These are phyloP conservation scores for Ochropleura leucogaster DNA, from an alignment of 2,888 invertebrate genomes.

Conservation along the genomic window DNA sequence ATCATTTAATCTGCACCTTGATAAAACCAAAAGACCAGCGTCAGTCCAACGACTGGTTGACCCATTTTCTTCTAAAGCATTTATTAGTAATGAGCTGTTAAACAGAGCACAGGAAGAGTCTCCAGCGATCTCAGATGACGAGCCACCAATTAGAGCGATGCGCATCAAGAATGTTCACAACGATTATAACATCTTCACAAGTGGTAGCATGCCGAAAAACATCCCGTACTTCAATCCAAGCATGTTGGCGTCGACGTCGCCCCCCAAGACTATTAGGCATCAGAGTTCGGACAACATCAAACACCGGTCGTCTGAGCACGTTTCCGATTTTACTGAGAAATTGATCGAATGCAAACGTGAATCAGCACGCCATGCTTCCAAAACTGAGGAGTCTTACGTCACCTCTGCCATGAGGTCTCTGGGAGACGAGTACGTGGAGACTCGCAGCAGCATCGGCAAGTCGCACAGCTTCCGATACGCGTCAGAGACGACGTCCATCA, in stretches of 20 bases:
- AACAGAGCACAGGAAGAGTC: constrained; percentile 79
- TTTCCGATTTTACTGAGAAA: constrained; percentile 82
- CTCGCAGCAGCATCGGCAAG: constrained; percentile 92
- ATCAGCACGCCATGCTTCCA: constrained; percentile 74
- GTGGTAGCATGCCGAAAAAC: constrained; percentile 87
- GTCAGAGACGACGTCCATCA: constrained; percentile 87
- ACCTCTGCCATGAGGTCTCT: constrained; percentile 82
- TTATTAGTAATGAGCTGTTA: constrained; percentile 83
- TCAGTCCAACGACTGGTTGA: constrained; percentile 84
- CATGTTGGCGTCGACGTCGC: constrained; percentile 81
- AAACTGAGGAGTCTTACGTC: constrained; percentile 83
- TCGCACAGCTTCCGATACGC: constrained; percentile 93
- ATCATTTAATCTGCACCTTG: constrained; percentile 80
- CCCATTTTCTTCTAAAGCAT: constrained; percentile 84
- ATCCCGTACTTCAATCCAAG: constrained; percentile 84
- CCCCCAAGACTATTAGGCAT: constrained; percentile 82
- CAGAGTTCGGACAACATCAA: constrained; percentile 86
- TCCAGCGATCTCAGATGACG: constrained; percentile 81
- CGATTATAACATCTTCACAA: constrained; percentile 81
- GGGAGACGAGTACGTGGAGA: constrained; percentile 86
- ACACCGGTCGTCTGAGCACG: constrained; percentile 82
- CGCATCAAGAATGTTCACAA: constrained; percentile 80
- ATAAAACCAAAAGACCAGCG: constrained; percentile 82
- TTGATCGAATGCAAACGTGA: constrained; percentile 78
- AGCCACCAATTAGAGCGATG: constrained; percentile 80